phyloP scores from a whole-genome alignment of 1,140 invertebrate genomes.

The Drosophila bocki region DNA sequence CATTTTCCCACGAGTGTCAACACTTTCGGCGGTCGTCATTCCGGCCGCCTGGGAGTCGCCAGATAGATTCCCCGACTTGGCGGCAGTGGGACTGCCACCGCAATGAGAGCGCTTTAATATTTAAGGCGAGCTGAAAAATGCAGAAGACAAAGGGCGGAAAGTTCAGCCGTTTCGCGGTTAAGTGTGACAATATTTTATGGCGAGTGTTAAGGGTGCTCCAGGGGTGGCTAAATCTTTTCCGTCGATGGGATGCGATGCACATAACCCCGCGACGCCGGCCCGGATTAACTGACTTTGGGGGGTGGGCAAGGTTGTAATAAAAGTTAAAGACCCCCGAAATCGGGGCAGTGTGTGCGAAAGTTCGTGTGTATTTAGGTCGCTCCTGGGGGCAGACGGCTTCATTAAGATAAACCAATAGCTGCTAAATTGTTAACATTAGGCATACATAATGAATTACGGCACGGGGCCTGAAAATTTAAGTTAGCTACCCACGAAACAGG shows the following conservation, averaged over 20 bases:
- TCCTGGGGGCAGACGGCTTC: constrained; percentile 73
- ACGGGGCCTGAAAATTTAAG: constrained; percentile 66
- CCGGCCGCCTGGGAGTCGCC: constrained; percentile 39
- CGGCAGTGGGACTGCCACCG: constrained; percentile 15
- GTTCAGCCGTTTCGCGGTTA: constrained; percentile 65
- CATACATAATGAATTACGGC: constrained; percentile 81
- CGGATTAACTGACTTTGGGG: constrained; percentile 49
- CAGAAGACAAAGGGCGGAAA: constrained; percentile 67
- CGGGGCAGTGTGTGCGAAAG: constrained; percentile 50
- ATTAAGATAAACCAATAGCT: constrained; percentile 84
- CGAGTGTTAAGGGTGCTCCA: constrained; percentile 55
- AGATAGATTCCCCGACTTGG: constrained; percentile 31
- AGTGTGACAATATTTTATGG: constrained; percentile 60
- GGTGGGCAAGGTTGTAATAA: constrained; percentile 61
- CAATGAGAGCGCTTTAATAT: constrained; percentile 75
- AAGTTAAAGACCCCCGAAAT: constrained; percentile 68
- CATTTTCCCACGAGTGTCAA: constrained; percentile 83
- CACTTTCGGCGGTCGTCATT: constrained; percentile 60
- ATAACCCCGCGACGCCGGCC: constrained; percentile 50
- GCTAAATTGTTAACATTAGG: constrained; percentile 83
- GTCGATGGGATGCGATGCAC: constrained; percentile 54
- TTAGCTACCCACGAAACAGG: constrained; percentile 43
- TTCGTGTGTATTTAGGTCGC: constrained; percentile 59
- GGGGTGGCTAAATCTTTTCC: constrained; percentile 39
- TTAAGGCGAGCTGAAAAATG: constrained; percentile 77